phyloP scores from a whole-genome alignment of 2,797 vertebrate genomes.

The Carduelis carduelis region DNA sequence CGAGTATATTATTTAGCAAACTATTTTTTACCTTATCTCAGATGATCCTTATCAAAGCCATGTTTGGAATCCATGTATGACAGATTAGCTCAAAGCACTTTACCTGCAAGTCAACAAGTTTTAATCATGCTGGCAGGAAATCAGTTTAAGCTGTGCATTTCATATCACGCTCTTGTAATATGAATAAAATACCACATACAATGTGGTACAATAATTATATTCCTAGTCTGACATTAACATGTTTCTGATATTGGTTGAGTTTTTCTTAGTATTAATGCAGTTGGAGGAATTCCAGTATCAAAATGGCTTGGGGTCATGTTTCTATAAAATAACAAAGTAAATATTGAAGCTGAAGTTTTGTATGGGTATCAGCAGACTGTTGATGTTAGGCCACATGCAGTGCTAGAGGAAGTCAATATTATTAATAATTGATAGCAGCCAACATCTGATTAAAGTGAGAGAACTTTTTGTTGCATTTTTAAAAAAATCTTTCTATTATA shows the following conservation, averaged over 20 bases:
- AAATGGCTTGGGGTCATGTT: not conserved
- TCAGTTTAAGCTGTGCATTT: not conserved
- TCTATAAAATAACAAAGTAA: not conserved
- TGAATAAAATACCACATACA: not conserved
- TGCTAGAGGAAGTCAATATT: not conserved
- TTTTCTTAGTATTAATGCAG: not conserved
- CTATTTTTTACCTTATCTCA: not conserved
- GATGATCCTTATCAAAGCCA: not conserved
- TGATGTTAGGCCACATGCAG: not conserved
- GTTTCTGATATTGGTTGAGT: not conserved
- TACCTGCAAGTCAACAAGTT: not conserved
- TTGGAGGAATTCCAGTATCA: not conserved
- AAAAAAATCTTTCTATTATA: not conserved
- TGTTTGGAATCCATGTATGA: not conserved
- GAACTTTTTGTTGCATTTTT: not conserved
- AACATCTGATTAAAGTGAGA: not conserved
- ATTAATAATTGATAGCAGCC: not conserved
- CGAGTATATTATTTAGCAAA: not conserved
- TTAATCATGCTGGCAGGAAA: not conserved
- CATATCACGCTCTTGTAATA: not conserved
- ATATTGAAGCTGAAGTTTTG: not conserved
- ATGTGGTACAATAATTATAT: not conserved
- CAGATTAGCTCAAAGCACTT: not conserved
- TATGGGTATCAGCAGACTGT: not conserved
- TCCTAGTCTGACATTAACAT: not conserved